Evolutionary conservation across 2,888 invertebrate species (phyloP), one percentile per base, ranked within the genome.

Genomic region (Galerucella calmariensis): DNA sequence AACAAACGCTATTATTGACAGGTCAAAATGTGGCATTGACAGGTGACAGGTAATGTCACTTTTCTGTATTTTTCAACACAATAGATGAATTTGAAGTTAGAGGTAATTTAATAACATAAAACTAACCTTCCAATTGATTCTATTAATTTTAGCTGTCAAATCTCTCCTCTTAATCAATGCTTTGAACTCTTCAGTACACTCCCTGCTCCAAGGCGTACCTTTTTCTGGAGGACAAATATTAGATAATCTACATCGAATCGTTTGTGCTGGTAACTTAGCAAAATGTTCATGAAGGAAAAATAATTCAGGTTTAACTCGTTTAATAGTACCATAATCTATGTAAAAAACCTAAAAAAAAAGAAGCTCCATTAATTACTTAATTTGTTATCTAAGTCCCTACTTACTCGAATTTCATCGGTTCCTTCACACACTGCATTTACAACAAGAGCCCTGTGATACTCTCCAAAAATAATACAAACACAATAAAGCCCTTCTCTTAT

Each of bases 291-390:
- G 87, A 81, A 90, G 87, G 74, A 84, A 88, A 75, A 84, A 85
- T 35, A 86, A 74, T 2, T 81, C 81, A 8, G 79, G 80, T 74
- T 88, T 84, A 80, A 86, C 87, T 72, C 82, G 81, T 75, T 87
- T 87, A 83, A 90, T 88, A 62, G 90, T 90, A 82, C 90, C 91
- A 86, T 90, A 91, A 88, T 91, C 91, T 79, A 91, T 86, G 86
- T 89, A 90, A 56, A 89, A 89, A 81, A 91, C 89, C 90, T 90
- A 83, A 75, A 79, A 81, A 81, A 56, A 73, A 58, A 72, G 56
- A 62, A 41, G 56, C 8, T 48, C 6, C 14, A n/a, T 67, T 41
- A 48, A 48, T 48, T 11, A 48, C 14, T 0, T 68, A 12, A 44
- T 24, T 58, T 48, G 24, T 67, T 51, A 72, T 53, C 27, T 1